Base-by-base conservation (phyloP, 2,797 vertebrate genomes). In the Diplodus puntazzo region DNA sequence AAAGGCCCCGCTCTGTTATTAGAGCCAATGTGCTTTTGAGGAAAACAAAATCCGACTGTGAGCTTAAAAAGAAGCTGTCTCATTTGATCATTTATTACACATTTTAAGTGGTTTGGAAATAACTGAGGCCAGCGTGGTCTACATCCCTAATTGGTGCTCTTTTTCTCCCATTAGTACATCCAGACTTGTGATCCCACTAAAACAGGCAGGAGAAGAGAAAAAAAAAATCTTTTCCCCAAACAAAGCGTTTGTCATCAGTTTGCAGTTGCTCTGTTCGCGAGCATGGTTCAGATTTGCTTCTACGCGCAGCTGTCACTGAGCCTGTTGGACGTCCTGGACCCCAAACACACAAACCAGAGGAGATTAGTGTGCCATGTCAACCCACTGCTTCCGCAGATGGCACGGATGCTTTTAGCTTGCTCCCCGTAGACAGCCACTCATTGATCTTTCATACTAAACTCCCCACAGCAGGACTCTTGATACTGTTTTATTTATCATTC, bases 51-150 rank as follows among this genome's bases (percentile, higher is more conserved):
- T 89, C 93, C 81, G 87, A 94, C 94, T 94, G 92, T 87, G 93
- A 91, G 90, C 93, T 94, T 93, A 89, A 95, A 94, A 94, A 88
- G 90, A 73, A 91, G 83, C 94, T 94, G 95, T 95, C 94, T 94
- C 84, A 94, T 95, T 94, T 94, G 93, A 96, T 95, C 94, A 95
- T 95, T 96, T 95, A 95, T 94, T 94, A 94, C 93, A 95, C 95
- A 94, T 95, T 96, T 95, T 93, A 93, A 94, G 92, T 92, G 92
- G 92, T 95, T 95, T 95, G 92, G 95, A 95, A 95, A 95, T 92
- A 92, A 89, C 90, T 90, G 90, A 94, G 91, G 92, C 92, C 89
- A 87, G 81, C 89, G 88, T 89, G 94, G 94, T 95, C 92, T 92
- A 82, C 87, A 88, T 91, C 92, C 86, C 92, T 95, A 95, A 95